Percentiles rank a stretch among this genome's conserved stretches.
Conservation (phyloP, 2,888 invertebrate genomes). For the Hirtodrosophila histrioides region DNA sequence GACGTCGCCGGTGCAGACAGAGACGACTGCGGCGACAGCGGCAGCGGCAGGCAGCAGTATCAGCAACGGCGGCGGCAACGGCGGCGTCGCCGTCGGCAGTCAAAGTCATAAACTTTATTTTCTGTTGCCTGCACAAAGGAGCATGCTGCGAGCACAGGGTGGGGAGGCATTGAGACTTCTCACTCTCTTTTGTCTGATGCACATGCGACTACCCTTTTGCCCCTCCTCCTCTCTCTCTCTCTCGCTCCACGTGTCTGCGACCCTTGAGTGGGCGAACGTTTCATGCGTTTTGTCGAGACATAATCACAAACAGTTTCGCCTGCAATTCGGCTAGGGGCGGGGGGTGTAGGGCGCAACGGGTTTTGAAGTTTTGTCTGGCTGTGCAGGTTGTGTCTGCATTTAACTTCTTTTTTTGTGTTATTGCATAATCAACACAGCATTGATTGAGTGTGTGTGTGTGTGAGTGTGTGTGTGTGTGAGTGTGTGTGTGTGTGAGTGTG, state of each 20-base stretch:
- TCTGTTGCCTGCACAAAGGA: slow-evolving; percentile 80
- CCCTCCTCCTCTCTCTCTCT: neutral
- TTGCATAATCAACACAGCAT: slow-evolving; percentile 59
- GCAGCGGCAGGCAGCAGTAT: neutral
- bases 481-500: neutral
- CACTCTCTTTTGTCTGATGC: slow-evolving; percentile 58
- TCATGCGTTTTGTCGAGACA: slow-evolving; percentile 78
- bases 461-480: slow-evolving; percentile 5
- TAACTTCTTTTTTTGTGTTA: slow-evolving; percentile 39
- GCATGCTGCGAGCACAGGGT: slow-evolving; percentile 43
- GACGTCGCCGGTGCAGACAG: slow-evolving; percentile 72
- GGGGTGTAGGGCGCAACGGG: slow-evolving; percentile 1
- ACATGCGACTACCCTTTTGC: slow-evolving; percentile 59
- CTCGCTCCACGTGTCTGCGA: slow-evolving; percentile 53
- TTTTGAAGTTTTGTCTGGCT: slow-evolving; percentile 46
- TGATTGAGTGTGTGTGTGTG: slow-evolving; percentile 48
- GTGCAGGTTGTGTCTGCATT: slow-evolving; percentile 35
- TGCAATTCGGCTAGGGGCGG: slow-evolving; percentile 44
- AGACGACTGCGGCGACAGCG: slow-evolving; percentile 12
- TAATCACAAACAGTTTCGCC: slow-evolving; percentile 63
- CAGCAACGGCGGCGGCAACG: neutral
- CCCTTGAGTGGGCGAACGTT: slow-evolving; percentile 74
- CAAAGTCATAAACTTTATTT: slow-evolving; percentile 79
- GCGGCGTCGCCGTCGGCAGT: slow-evolving; percentile 66
- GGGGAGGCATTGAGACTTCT: slow-evolving; percentile 39